Base-by-base conservation (phyloP, 2,113 vertebrate genomes). In the Chloropsis hardwickii region DNA sequence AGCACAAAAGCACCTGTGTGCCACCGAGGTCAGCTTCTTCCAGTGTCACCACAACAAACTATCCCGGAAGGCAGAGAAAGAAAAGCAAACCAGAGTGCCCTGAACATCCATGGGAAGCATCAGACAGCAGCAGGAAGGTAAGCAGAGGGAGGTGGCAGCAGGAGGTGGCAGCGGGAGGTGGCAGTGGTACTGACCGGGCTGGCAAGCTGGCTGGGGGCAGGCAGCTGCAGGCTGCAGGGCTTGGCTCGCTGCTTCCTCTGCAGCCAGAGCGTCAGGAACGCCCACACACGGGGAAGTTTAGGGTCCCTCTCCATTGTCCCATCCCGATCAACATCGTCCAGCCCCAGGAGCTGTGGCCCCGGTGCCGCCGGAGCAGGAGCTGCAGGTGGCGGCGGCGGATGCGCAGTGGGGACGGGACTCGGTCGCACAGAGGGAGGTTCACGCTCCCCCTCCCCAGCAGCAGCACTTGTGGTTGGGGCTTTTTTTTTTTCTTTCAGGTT, bases 271-370 rank as follows among this genome's bases (percentile, higher is more conserved):
- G 86, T n/a, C 50, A 98, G 96, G 73, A 98, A 96, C 23, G 97
- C 78, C 91, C 97, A 97, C 77, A 98, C 39, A 37, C 98, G 97
- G 94, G 97, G 97, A 16, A 92, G 89, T 86, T 97, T 98, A 23
- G 97, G 92, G 87, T 98, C 97, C 96, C 95, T 98, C 73, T 98
- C 98, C 98, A 98, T 98, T 10, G 58, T 97, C 91, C 98, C 94
- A 81, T 95, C 81, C 94, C 93, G 61, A 31, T 71, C 44, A 40
- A 23, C 92, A 86, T 81, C 5, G 10, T 83, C 74, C 25, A 6
- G 81, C 62, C 76, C 94, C 39, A 3, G 48, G 61, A 85, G 86
- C 61, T 3, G 3, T 23, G 11, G 8, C 29, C 37, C 14, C 70
- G 19, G 83, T 6, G 31, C 72, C 47, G 31, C 71, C 62, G 95